Evolutionary conservation across 2,113 vertebrate genomes (phyloP).

Genomic region (Ceuthmochares aereus): DNA sequence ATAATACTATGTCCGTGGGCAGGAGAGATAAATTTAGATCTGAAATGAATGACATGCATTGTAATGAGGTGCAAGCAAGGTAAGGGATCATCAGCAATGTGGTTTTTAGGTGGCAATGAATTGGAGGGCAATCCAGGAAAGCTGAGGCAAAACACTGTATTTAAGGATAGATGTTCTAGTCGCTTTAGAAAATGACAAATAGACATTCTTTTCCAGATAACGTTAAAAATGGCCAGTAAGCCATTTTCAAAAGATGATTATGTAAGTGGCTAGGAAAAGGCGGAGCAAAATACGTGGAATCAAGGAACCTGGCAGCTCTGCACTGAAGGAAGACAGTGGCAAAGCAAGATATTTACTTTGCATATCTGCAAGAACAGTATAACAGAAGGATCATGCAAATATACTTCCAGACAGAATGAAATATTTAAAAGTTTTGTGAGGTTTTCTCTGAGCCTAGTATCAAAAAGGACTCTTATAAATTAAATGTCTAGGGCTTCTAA

Average conservation of each 20-base stretch:
- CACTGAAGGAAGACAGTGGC: neutral
- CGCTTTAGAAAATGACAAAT: neutral
- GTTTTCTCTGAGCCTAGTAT: neutral
- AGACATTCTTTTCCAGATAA: neutral
- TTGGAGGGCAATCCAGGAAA: constrained; percentile 24
- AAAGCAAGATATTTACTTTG: neutral
- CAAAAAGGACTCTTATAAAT: neutral
- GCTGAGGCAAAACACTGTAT: neutral
- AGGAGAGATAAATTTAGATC: constrained; percentile 52
- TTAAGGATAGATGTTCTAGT: neutral
- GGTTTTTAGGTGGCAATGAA: constrained; percentile 37
- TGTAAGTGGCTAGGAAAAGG: neutral
- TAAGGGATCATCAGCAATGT: constrained; percentile 35
- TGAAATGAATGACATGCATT: constrained; percentile 53
- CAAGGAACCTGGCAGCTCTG: neutral
- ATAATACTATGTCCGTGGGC: constrained; percentile 45
- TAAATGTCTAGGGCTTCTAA: neutral
- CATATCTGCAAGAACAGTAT: neutral
- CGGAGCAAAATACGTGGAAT: neutral
- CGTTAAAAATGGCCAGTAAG: neutral
- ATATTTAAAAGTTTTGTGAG: neutral
- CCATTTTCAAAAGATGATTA: neutral
- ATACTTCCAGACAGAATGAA: neutral
- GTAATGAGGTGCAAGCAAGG: constrained; percentile 52
- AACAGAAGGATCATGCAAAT: neutral